phyloP scores from a whole-genome alignment of 2,888 invertebrate species.

The Brachyptera risi region DNA sequence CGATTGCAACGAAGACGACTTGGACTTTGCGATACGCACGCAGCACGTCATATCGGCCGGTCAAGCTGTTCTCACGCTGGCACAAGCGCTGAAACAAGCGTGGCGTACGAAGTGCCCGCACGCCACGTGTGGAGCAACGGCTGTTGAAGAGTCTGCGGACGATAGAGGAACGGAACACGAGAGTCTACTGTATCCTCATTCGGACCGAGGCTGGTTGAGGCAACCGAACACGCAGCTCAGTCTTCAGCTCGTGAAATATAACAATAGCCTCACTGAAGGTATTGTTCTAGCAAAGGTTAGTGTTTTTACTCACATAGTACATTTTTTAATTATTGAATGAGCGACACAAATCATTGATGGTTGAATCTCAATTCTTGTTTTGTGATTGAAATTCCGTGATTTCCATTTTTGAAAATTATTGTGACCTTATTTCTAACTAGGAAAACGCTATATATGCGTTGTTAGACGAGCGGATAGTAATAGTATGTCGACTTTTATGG shows the following conservation, averaged over 20 bases:
- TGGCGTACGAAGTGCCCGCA: constrained; percentile 38
- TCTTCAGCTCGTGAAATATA: constrained; percentile 11
- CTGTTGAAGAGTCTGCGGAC: not conserved
- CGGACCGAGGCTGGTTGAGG: constrained; percentile 22
- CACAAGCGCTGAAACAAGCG: constrained; percentile 38
- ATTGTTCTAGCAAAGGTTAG: not conserved
- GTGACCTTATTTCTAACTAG: too few species aligned
- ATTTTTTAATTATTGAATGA: too few species aligned
- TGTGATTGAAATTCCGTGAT: too few species aligned
- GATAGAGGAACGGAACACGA: not conserved
- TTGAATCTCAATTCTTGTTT: too few species aligned
- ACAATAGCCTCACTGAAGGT: not conserved
- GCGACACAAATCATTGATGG: too few species aligned
- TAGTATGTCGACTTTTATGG: too few species aligned
- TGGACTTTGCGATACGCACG: constrained; percentile 26
- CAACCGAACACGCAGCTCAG: constrained; percentile 4
- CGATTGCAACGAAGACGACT: constrained; percentile 21
- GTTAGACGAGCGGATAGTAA: too few species aligned
- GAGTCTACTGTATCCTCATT: constrained; percentile 9
- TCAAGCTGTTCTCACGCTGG: constrained; percentile 38
- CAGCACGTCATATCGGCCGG: constrained; percentile 33
- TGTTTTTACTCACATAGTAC: not conserved
- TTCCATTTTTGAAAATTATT: too few species aligned
- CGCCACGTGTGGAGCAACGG: not conserved
- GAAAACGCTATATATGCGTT: too few species aligned